These are phyloP conservation scores for Procavia capensis DNA, from an alignment of 2,113 vertebrate genomes.

Conservation along the genomic window DNA sequence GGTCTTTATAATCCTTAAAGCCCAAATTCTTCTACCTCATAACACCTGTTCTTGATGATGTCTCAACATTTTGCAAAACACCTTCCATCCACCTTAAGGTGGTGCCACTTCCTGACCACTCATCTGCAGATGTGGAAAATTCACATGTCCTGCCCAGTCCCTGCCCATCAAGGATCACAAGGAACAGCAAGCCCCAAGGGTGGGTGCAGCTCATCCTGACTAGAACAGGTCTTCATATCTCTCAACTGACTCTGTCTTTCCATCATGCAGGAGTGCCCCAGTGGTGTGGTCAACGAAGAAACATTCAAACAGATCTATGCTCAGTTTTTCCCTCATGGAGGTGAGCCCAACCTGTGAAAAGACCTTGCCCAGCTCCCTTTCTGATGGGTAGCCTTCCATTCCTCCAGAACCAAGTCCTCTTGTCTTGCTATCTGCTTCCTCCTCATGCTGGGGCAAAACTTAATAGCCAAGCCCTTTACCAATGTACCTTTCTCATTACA, in stretches of 20 bases:
- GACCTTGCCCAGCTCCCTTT: background rate
- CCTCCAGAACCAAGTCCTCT: background rate
- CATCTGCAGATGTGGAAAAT: background rate
- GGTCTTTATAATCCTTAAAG: background rate
- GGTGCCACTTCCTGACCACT: background rate
- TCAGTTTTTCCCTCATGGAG: constrained; percentile 99
- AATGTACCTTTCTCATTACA: background rate
- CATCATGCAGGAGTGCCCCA: constrained; percentile 94
- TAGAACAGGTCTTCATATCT: fast-evolving
- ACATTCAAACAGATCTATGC: constrained; percentile 99
- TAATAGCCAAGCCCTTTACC: too few relatives aligned
- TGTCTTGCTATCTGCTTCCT: background rate
- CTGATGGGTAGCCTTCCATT: background rate
- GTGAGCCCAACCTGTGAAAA: constrained; percentile 82
- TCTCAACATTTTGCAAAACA: background rate
- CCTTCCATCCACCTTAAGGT: background rate
- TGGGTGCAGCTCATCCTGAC: too few relatives aligned
- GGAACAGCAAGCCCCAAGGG: background rate
- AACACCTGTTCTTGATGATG: background rate
- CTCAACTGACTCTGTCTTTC: background rate
- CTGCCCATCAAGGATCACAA: background rate
- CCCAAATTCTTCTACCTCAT: background rate
- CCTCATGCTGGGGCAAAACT: background rate
- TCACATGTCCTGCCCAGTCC: background rate
- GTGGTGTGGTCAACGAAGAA: constrained; percentile 96